Evolutionary conservation across 2,797 vertebrate genomes (phyloP).

Genomic region (Craterocephalus amniculus): DNA sequence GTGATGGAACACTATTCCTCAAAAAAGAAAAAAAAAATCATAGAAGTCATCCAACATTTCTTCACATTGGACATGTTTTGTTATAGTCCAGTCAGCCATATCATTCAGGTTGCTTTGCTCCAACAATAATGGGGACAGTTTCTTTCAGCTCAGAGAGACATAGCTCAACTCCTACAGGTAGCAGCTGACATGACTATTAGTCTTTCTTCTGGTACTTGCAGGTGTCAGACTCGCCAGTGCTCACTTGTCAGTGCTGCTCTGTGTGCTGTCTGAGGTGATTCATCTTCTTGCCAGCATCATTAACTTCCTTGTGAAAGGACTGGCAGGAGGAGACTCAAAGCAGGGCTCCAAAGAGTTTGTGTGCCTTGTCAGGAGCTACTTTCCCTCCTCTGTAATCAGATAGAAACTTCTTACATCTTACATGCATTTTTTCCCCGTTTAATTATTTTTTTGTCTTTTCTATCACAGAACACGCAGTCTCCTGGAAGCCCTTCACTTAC

Average conservation of each 20-base stretch:
- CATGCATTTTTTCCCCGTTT: constrained; percentile 1
- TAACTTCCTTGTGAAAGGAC: constrained; percentile 92
- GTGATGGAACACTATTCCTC: constrained; percentile 11
- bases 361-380: constrained; percentile 86
- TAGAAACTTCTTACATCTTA: constrained; percentile 68
- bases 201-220: constrained; percentile 87
- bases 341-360: constrained; percentile 80
- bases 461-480: constrained; percentile 15
- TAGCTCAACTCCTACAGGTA: constrained; percentile 84
- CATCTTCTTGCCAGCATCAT: constrained; percentile 95
- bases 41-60: constrained; percentile 40
- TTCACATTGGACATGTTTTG: constrained; percentile 55
- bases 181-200: constrained; percentile 81
- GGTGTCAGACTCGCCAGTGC: constrained; percentile 87
- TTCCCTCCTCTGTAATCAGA: constrained; percentile 85
- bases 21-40: constrained; percentile 30
- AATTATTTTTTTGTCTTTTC: constrained; percentile 9
- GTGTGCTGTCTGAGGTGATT: constrained; percentile 94
- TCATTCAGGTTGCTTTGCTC: constrained; percentile 64
- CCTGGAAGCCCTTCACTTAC: constrained; percentile 12
- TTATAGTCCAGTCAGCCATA: constrained; percentile 52
- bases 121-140: constrained; percentile 69
- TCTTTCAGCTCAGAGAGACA: constrained; percentile 76
- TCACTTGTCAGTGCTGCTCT: constrained; percentile 89
- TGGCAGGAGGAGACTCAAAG: constrained; percentile 89